Conservation (phyloP, 2,797 vertebrate genomes). For the Rhynchonycteris naso region DNA sequence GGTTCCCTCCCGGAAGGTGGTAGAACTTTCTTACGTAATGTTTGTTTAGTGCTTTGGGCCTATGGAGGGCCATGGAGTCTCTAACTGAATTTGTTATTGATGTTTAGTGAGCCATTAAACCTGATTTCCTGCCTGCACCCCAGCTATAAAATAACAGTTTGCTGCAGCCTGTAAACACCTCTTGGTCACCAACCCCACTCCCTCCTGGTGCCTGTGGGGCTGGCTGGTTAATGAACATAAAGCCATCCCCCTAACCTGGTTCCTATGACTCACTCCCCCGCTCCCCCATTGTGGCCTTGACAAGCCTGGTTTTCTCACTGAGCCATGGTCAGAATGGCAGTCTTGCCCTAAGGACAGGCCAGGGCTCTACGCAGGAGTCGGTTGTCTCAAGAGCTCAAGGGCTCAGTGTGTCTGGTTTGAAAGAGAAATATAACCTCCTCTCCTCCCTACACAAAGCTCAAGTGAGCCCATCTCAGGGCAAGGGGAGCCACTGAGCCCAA, state of each 20-base stretch:
- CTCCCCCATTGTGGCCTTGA: not conserved
- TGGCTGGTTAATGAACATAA: not conserved
- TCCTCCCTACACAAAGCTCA: not conserved
- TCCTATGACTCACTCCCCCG: not conserved
- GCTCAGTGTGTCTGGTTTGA: not conserved
- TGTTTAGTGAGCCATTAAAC: slow-evolving; percentile 56
- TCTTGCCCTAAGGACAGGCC: not conserved
- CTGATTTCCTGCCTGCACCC: slow-evolving; percentile 48
- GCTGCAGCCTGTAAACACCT: slow-evolving; percentile 22
- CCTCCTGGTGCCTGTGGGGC: not conserved
- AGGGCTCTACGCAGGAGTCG: not conserved
- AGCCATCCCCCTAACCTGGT: not conserved
- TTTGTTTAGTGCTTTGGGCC: not conserved
- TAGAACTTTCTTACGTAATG: not conserved
- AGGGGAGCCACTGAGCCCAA: fast-evolving
- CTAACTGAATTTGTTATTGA: slow-evolving; percentile 3
- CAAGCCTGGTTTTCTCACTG: not conserved
- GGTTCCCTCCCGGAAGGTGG: not conserved
- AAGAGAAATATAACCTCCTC: fast-evolving
- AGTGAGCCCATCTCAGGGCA: not conserved
- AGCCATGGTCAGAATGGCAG: not conserved
- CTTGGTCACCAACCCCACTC: not conserved
- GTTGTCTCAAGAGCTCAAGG: not conserved
- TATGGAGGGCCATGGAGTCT: not conserved
- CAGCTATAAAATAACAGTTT: slow-evolving; percentile 4